Conservation (phyloP, 1,140 invertebrate genomes). For the Neodiprion pinetum region DNA sequence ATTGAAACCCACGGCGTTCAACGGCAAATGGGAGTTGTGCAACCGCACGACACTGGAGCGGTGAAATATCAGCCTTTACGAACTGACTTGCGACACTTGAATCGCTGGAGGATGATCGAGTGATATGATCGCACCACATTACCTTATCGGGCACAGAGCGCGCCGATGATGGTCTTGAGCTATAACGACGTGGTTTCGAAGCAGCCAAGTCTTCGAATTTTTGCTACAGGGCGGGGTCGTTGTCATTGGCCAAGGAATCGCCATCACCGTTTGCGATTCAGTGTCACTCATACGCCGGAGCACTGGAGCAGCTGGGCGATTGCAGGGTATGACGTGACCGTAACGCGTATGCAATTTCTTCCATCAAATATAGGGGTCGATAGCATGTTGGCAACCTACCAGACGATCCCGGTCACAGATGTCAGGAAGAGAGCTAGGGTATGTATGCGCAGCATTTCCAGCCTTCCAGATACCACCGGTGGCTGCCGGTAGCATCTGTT, state of each 20-base stretch:
- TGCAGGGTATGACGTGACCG: constrained; percentile 18
- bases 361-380: constrained; percentile 37
- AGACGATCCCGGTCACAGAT: constrained; percentile 11
- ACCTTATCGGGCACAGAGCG: too few relatives aligned
- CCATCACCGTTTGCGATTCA: background rate
- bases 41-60: too few relatives aligned
- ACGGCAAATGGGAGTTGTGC: too few relatives aligned
- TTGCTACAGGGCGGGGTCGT: background rate
- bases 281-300: constrained; percentile 3
- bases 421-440: background rate
- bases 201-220: too few relatives aligned
- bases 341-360: constrained; percentile 31
- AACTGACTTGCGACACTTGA: too few relatives aligned
- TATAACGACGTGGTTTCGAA: too few relatives aligned
- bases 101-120: too few relatives aligned
- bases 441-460: background rate
- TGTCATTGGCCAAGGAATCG: background rate
- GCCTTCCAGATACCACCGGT: background rate
- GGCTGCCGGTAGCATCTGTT: background rate
- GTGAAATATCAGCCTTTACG: too few relatives aligned
- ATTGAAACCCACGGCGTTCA: too few relatives aligned
- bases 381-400: constrained; percentile 36
- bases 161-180: too few relatives aligned
- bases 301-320: constrained; percentile 7
- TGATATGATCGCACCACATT: too few relatives aligned